These are phyloP conservation scores for Paratilapia polleni DNA, from an alignment of 2,113 vertebrate species.

Conservation along the genomic window DNA sequence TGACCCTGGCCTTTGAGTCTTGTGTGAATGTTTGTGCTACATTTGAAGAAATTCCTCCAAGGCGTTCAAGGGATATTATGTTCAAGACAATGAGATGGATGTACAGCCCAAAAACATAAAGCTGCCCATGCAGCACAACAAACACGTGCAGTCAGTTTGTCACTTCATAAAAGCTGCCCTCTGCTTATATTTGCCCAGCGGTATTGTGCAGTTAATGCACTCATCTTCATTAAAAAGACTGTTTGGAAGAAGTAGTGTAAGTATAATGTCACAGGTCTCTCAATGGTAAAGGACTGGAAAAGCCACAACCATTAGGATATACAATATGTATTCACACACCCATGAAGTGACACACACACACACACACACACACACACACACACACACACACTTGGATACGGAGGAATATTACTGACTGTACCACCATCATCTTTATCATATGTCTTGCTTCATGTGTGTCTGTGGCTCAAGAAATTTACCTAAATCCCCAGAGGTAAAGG, in stretches of 20 bases:
- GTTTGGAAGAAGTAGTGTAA: background rate
- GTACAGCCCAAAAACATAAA: background rate
- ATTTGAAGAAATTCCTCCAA: background rate
- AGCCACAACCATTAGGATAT: background rate
- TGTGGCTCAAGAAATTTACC: background rate
- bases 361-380: background rate
- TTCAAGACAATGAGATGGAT: background rate
- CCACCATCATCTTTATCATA: background rate
- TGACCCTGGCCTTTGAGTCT: background rate
- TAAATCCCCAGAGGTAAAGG: background rate
- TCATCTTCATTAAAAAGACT: background rate
- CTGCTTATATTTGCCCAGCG: background rate
- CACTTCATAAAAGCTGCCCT: background rate
- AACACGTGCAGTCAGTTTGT: background rate
- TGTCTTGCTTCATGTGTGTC: background rate
- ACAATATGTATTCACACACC: background rate
- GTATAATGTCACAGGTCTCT: background rate
- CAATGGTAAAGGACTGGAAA: constrained; percentile 2
- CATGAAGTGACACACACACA: background rate
- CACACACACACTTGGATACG: background rate
- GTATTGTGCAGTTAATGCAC: background rate
- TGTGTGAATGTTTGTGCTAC: background rate
- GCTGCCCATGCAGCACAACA: background rate
- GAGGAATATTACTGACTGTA: background rate
- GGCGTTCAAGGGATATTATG: too few species aligned